These are phyloP conservation scores for Platycheirus rosarum DNA, from an alignment of 2,888 invertebrate genomes.

Conservation along the genomic window DNA sequence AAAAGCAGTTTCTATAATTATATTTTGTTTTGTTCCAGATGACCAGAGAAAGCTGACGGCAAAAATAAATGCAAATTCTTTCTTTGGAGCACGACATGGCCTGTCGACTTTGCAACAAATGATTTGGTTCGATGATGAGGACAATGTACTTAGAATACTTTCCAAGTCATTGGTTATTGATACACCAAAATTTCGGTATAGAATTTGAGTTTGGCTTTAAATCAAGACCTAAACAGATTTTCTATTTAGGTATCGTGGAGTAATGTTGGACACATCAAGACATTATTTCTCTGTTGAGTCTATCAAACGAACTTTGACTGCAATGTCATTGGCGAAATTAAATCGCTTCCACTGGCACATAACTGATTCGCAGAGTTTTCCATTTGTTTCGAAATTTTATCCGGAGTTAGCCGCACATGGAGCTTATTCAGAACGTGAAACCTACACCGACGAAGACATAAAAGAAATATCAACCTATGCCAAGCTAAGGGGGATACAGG, in stretches of 20 bases:
- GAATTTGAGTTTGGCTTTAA: neutral
- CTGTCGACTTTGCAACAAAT: constrained; percentile 91
- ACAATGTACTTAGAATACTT: constrained; percentile 85
- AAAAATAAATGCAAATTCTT: constrained; percentile 87
- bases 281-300: constrained; percentile 92
- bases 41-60: constrained; percentile 83
- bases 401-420: constrained; percentile 92
- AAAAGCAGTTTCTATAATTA: neutral
- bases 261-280: constrained; percentile 95
- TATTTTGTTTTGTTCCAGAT: constrained; percentile 74
- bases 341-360: constrained; percentile 97
- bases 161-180: constrained; percentile 89
- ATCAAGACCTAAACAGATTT: neutral
- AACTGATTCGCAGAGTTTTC: constrained; percentile 96
- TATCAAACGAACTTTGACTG: constrained; percentile 90
- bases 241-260: constrained; percentile 88
- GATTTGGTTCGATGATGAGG: constrained; percentile 90
- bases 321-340: constrained; percentile 94
- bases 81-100: constrained; percentile 90
- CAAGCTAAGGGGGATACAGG: constrained; percentile 91
- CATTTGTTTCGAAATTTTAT: constrained; percentile 89
- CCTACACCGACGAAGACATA: constrained; percentile 89
- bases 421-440: constrained; percentile 91
- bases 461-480: constrained; percentile 90
- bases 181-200: constrained; percentile 86